Base-by-base conservation (phyloP, 2,113 vertebrate species). In the Toxotes chatareus region DNA sequence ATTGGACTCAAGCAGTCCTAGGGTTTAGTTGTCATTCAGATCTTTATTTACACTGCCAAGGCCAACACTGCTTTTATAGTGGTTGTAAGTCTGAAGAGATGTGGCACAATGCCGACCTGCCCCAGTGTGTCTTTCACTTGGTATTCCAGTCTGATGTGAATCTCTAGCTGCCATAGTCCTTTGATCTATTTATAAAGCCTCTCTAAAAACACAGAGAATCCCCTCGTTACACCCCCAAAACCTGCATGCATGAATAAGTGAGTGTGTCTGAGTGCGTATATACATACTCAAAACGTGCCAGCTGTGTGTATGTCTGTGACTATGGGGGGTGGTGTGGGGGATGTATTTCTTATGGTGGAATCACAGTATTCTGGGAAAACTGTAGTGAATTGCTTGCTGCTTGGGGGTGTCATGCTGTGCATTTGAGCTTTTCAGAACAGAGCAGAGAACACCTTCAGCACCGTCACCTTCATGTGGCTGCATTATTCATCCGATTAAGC, bases 101-200 rank as follows among this genome's bases (percentile, higher is more conserved):
- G 73, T 75, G 68, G 73, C 85, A 82, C 56, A 13, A 62, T 60
- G 82, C 42, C 68, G 46, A 2, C 80, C 67, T 27, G 49, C 74
- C 78, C 81, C 46, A 21, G 36, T 79, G 63, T 67, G 70, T 69
- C 76, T 68, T 82, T 80, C 71, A 63, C 83, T 90, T 89, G 75
- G 77, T 88, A 82, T 83, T 91, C 86, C 84, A 81, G 75, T 81
- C 74, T 79, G 80, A 86, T 87, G 56, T 77, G 61, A 81, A 79
- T 86, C 67, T 87, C 40, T 74, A 27, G 56, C 86, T 89, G 84
- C 87, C 68, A 5, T 42, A 9, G 49, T 75, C 59, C 76, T 91
- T 90, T 93, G 84, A 93, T 91, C 88, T 93, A 92, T 91, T 91
- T 89, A 89, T 89, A 85, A 89, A 85, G 53, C 62, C 51, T 80